A percentile compares a stretch with the other conserved stretches of the same genome.
phyloP scores from a whole-genome alignment of 2,888 invertebrate genomes.

The Lordiphosa andalusiaca region DNA sequence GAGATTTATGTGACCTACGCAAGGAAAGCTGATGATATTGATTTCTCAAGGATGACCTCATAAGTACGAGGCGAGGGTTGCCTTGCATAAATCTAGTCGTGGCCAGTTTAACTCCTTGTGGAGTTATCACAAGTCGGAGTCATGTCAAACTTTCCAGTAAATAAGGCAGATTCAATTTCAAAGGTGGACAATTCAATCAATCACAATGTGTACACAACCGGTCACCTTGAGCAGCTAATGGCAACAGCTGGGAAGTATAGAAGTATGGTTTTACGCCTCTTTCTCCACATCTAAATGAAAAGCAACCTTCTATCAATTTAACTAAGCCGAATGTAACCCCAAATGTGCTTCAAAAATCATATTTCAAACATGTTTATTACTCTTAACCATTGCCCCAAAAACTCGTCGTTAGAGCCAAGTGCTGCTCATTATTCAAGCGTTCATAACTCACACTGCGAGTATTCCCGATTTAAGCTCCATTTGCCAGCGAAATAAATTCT shows the following conservation, averaged over 20 bases:
- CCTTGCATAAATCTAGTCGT: no score
- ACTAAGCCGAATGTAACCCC: not conserved
- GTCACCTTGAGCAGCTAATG: no score
- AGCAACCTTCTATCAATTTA: not conserved
- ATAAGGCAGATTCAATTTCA: no score
- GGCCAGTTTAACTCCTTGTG: no score
- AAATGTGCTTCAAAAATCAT: not conserved
- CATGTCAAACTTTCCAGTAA: no score
- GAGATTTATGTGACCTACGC: conserved; percentile 25
- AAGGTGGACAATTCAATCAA: no score
- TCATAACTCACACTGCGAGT: conserved; percentile 42
- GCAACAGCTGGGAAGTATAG: no score
- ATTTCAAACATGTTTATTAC: conserved; percentile 5
- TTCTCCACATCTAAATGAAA: no score
- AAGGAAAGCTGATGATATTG: conserved; percentile 16
- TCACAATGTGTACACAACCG: no score
- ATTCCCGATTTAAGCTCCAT: conserved; percentile 44
- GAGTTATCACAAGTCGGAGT: no score
- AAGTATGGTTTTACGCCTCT: no score
- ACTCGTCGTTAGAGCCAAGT: conserved; percentile 24
- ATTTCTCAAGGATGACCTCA: conserved; percentile 18
- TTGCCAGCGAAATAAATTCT: conserved; percentile 57
- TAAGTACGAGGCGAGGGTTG: conserved; percentile 1
- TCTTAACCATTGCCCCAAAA: not conserved
- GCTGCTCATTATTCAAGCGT: conserved; percentile 40